Evolutionary conservation across 2,797 vertebrate genomes (phyloP), one percentile per base, ranked within the genome.

Genomic region (Pseudochirops cupreus): DNA sequence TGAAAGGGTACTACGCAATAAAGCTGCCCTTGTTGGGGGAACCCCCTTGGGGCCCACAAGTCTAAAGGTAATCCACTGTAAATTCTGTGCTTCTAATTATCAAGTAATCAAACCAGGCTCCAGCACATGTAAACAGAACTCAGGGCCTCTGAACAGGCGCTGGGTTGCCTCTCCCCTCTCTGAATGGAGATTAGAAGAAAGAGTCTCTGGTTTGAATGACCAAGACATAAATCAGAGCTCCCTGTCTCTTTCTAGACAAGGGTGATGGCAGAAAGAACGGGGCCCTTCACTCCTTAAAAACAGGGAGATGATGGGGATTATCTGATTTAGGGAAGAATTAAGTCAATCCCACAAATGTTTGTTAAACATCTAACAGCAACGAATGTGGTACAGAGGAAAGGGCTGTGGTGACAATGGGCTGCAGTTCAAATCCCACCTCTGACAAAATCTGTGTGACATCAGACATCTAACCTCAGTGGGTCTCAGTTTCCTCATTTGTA

Each of bases 51-150:
- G 95, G 95, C 62, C 56, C 92, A 33, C 21, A 94, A 92, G 62
- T 56, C 94, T 91, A 92, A 56, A 96, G 92, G 50, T 94, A 92
- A 11, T 59, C 59, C 90, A 11, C 93, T 93, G 94, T n/a, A 94
- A 55, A 95, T 59, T 89, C 97, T 97, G 94, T 96, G 62, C 90
- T 97, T 97, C 97, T 98, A 97, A 98, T 97, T 96, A 97, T 56
- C 94, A 95, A 7, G 96, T 96, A 97, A 98, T 98, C 97, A 97
- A 98, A 96, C 96, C 91, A 96, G 97, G 93, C 57, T 93, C 96
- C 95, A 82, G 82, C 18, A 2, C 95, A 93, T 94, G 92, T 94
- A 96, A 98, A 97, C 91, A 96, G 95, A 91, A 97, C 55, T 96
- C 87, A 56, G 56, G 54, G 96, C 96, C 96, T 98, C 97, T 98